Conservation (phyloP, 2,888 invertebrate genomes). For the Drosophila demipolita region DNA sequence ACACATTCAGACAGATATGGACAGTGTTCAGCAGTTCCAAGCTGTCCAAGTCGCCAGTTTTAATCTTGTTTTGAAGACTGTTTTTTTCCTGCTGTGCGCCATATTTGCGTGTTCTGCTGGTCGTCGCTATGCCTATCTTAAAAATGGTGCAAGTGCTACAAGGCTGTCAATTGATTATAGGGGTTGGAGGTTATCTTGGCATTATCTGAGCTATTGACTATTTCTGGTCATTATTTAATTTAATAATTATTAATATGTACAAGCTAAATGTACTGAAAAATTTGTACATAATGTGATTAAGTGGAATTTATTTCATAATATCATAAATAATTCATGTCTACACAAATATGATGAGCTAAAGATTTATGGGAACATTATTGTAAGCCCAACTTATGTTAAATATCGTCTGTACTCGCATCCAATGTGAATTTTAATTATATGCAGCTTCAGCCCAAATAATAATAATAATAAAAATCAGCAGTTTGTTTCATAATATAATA, state of each 20-base stretch:
- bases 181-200: constrained; percentile 47
- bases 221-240: constrained; percentile 33
- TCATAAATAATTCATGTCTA: not conserved
- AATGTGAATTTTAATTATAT: not conserved
- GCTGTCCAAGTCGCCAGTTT: constrained; percentile 42
- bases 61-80: constrained; percentile 48
- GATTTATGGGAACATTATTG: not conserved
- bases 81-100: constrained; percentile 8
- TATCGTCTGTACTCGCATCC: not conserved
- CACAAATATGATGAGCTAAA: not conserved
- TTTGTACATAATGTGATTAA: constrained; percentile 1
- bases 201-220: constrained; percentile 11
- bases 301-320: not conserved
- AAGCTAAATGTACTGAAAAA: constrained; percentile 6
- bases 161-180: constrained; percentile 4
- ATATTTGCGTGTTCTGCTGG: constrained; percentile 9
- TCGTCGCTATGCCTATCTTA: constrained; percentile 26
- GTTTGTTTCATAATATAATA: constrained; percentile 75
- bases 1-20: constrained; percentile 4
- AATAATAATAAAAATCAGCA: not conserved
- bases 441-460: not conserved
- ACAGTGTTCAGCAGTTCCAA: constrained; percentile 17
- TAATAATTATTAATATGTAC: constrained; percentile 16
- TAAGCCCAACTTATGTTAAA: not conserved
- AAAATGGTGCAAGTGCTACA: constrained; percentile 20